phyloP scores from a whole-genome alignment of 2,113 vertebrate genomes.

The Salvelinus namaycush region DNA sequence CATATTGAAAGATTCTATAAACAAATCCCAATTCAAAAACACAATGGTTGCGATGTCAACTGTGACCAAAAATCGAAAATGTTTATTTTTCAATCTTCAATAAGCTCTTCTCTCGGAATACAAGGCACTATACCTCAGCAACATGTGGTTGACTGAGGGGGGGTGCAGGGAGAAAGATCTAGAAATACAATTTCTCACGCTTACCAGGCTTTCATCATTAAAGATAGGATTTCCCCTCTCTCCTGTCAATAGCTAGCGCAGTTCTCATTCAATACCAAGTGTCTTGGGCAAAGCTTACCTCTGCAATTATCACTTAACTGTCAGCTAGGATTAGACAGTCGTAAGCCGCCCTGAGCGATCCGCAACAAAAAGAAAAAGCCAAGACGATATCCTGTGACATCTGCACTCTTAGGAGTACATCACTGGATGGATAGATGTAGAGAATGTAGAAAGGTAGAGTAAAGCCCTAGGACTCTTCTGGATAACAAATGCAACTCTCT shows the following conservation, averaged over 20 bases:
- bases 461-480: constrained; percentile 38
- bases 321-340: constrained; percentile 65
- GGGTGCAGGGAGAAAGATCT: constrained; percentile 7
- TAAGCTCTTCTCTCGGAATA: not conserved
- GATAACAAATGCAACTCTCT: constrained; percentile 57
- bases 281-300: constrained; percentile 57
- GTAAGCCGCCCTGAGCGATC: constrained; percentile 60
- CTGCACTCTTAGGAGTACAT: constrained; percentile 37
- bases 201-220: constrained; percentile 34
- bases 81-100: not conserved
- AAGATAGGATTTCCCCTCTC: constrained; percentile 47
- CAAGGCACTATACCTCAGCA: not conserved
- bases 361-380: constrained; percentile 41
- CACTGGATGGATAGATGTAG: constrained; percentile 38
- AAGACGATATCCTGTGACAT: constrained; percentile 52
- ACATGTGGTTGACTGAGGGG: not conserved
- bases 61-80: not conserved
- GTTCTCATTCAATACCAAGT: constrained; percentile 56
- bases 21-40: constrained; percentile 1
- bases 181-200: constrained; percentile 55
- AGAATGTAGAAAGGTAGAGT: constrained; percentile 23
- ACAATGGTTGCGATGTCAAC: not conserved
- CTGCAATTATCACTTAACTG: constrained; percentile 72
- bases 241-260: constrained; percentile 48
- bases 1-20: constrained; percentile 11